phyloP scores from a whole-genome alignment of 2,888 invertebrate genomes.

The Drosophila histrio region DNA sequence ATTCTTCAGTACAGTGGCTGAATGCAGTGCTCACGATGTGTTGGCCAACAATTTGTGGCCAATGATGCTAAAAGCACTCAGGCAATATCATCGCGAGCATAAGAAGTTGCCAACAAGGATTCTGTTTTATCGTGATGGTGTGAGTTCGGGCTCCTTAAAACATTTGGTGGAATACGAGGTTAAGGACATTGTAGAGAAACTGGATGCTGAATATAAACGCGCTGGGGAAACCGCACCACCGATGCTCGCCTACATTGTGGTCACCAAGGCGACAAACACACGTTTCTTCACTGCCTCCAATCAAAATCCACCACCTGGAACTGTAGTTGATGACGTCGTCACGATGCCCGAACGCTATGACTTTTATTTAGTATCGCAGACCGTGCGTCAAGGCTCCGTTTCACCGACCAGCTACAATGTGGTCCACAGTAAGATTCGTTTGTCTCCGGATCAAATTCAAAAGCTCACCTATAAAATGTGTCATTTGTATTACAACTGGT shows the following conservation, averaged over 20 bases:
- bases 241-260: slow-evolving; percentile 91
- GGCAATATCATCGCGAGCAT: slow-evolving; percentile 79
- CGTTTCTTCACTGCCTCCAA: slow-evolving; percentile 86
- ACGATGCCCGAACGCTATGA: slow-evolving; percentile 94
- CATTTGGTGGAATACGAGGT: slow-evolving; percentile 92
- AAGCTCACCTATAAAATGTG: slow-evolving; percentile 93
- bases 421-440: slow-evolving; percentile 89
- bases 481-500: slow-evolving; percentile 97
- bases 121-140: slow-evolving; percentile 95
- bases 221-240: slow-evolving; percentile 82
- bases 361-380: slow-evolving; percentile 95
- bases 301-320: slow-evolving; percentile 92
- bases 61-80: slow-evolving; percentile 85
- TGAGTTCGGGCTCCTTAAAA: slow-evolving; percentile 94
- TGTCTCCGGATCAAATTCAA: slow-evolving; percentile 91
- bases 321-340: slow-evolving; percentile 93
- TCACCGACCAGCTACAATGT: slow-evolving; percentile 96
- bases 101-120: slow-evolving; percentile 88
- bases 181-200: slow-evolving; percentile 85
- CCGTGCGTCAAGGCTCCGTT: slow-evolving; percentile 94
- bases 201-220: slow-evolving; percentile 86
- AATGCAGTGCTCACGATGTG: slow-evolving; percentile 90
- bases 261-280: slow-evolving; percentile 94
- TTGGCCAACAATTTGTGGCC: slow-evolving; percentile 89
- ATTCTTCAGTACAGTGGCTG: slow-evolving; percentile 90